phyloP scores from a whole-genome alignment of 2,797 vertebrate species.

The Semaprochilodus insignis region DNA sequence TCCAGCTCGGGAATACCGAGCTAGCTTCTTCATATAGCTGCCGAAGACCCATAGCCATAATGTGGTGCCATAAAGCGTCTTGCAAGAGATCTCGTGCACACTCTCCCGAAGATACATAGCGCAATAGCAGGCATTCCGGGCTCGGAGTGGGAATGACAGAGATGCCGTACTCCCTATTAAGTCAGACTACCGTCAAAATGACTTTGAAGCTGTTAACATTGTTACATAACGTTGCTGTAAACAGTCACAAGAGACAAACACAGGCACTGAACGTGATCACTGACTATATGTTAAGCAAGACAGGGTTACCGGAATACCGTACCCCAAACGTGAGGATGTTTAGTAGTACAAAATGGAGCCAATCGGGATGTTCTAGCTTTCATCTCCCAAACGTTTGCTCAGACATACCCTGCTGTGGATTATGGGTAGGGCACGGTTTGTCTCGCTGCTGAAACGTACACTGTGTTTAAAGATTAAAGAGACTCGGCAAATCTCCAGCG shows the following conservation, averaged over 20 bases:
- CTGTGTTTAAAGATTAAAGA: conserved; percentile 19
- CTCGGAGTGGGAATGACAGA: too few relatives aligned
- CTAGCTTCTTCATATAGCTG: too few relatives aligned
- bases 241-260: too few relatives aligned
- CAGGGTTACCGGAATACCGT: neutral
- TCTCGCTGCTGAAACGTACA: neutral
- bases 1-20: too few relatives aligned
- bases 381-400: neutral
- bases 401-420: neutral
- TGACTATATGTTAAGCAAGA: neutral
- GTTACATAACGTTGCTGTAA: too few relatives aligned
- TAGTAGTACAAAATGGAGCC: neutral
- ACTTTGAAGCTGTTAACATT: too few relatives aligned
- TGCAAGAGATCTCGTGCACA: neutral
- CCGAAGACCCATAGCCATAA: too few relatives aligned
- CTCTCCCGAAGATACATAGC: too few relatives aligned
- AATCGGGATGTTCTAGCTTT: neutral
- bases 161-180: too few relatives aligned
- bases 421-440: neutral
- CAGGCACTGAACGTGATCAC: neutral
- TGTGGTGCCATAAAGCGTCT: too few relatives aligned
- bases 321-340: neutral
- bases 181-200: neutral
- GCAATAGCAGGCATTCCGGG: too few relatives aligned
- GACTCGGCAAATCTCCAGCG: neutral